Base-by-base conservation (phyloP, 1,140 invertebrate species). In the Drosophila fuyamai region DNA sequence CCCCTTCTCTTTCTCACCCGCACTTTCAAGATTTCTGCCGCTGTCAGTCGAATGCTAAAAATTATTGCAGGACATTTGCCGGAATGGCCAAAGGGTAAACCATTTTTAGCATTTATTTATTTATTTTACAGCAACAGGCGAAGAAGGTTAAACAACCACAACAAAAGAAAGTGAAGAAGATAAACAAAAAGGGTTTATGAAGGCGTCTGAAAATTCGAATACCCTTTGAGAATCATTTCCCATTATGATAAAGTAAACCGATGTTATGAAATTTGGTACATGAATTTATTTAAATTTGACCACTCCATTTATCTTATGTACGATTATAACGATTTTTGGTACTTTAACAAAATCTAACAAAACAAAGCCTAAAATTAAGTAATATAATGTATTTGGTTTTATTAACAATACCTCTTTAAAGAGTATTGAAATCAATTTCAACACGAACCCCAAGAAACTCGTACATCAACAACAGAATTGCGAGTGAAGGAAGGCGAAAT, bases 61-160 rank as follows among this genome's bases (percentile, higher is more conserved):
- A 82, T 88, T 83, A 88, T 83, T 84, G 76, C 79, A 90, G 77
- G 81, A 86, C 83, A 88, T 88, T 85, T 81, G 51, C 63, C 74
- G 66, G 67, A 84, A 85, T 51, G 77, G 78, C 65, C 74, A 71
- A 79, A 73, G 82, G 81, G 76, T 75, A 56, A 79, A 73, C 51
- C 53, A 43, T 74, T 40, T 74, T 67, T 77, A 73, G 57, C 66
- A 54, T 76, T 83, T 84, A 76, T 79, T 83, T 84, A 76, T 79
- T 85, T 83, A 77, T 76, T 76, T 60, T 74, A 68, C 43, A 40
- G 51, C 63, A 56, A 67, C 58, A 65, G 59, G 63, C 58, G 50
- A 74, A 82, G 63, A 67, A 62, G 63, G 56, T 62, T 62, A 18
- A 67, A 16, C 58, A n/a, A 58, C 35, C 40, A n/a, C 46, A 29